Percentiles rank a stretch among this genome's conserved stretches.
phyloP scores from a whole-genome alignment of 2,888 invertebrate species.

The Prionchulus punctatus region DNA sequence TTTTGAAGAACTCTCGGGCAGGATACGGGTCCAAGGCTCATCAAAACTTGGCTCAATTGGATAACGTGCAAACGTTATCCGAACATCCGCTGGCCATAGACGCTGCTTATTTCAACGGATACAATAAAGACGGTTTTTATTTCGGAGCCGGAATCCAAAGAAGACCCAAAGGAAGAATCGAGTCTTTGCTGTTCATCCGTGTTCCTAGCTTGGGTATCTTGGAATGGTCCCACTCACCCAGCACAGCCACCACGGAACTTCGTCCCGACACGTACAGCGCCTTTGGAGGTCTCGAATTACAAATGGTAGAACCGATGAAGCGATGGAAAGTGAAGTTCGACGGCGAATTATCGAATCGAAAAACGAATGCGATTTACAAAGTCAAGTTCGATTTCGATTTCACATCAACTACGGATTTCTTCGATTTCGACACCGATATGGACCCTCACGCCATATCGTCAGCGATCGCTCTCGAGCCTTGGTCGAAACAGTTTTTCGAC shows the following conservation, averaged over 20 bases:
- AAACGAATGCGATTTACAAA: slow-evolving; percentile 33
- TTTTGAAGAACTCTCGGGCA: slow-evolving; percentile 27
- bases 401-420: slow-evolving; percentile 40
- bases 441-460: slow-evolving; percentile 50
- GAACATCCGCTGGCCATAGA: slow-evolving; percentile 48
- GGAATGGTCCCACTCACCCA: slow-evolving; percentile 51
- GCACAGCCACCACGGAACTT: slow-evolving; percentile 49
- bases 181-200: slow-evolving; percentile 37
- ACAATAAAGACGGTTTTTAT: slow-evolving; percentile 47
- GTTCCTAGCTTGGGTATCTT: slow-evolving; percentile 53
- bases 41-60: slow-evolving; percentile 42
- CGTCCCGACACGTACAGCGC: slow-evolving; percentile 40
- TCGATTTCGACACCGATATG: slow-evolving; percentile 57
- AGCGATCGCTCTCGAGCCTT: slow-evolving; percentile 55
- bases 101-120: slow-evolving; percentile 58
- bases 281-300: slow-evolving; percentile 52
- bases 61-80: slow-evolving; percentile 44
- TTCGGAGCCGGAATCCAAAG: slow-evolving; percentile 51
- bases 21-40: slow-evolving; percentile 39
- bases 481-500: slow-evolving; percentile 53
- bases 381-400: slow-evolving; percentile 49
- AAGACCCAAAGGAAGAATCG: slow-evolving; percentile 46
- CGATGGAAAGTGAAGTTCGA: slow-evolving; percentile 52
- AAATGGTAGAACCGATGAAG: slow-evolving; percentile 54
- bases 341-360: slow-evolving; percentile 44